phyloP scores from a whole-genome alignment of 2,113 vertebrate species.

The Pelmatolapia mariae region DNA sequence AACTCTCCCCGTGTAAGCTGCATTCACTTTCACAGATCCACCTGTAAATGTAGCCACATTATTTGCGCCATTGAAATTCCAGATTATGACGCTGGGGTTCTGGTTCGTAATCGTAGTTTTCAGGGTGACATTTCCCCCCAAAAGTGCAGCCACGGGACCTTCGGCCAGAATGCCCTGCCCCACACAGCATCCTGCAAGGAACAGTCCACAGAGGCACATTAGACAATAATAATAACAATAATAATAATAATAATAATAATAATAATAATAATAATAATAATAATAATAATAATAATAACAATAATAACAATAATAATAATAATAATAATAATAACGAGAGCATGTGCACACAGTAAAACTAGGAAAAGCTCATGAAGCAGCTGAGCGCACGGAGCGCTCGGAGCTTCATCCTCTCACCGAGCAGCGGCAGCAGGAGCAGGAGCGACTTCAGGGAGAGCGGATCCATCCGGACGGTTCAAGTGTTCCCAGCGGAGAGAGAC shows the following conservation, averaged over 20 bases:
- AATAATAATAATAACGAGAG: background rate
- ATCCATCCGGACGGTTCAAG: constrained; percentile 34
- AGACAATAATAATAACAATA: too few species aligned
- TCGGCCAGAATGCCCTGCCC: background rate
- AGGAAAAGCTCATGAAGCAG: background rate
- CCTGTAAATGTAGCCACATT: rapidly evolving
- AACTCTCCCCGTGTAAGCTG: rapidly evolving
- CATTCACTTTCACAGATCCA: rapidly evolving
- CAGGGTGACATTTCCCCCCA: constrained; percentile 15
- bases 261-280: too few species aligned
- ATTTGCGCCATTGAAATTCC: background rate
- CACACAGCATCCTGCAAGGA: background rate
- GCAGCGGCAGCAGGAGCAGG: background rate
- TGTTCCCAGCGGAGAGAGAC: background rate
- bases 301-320: background rate
- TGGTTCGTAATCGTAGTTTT: background rate
- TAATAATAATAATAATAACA: rapidly evolving
- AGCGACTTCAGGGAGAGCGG: background rate
- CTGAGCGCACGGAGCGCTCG: background rate
- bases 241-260: too few species aligned
- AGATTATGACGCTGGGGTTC: rapidly evolving
- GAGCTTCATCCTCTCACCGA: background rate
- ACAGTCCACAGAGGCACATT: background rate
- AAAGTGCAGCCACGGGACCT: background rate
- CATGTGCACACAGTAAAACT: background rate